Conservation (phyloP, 2,113 vertebrate species). For the Alligator sinensis region DNA sequence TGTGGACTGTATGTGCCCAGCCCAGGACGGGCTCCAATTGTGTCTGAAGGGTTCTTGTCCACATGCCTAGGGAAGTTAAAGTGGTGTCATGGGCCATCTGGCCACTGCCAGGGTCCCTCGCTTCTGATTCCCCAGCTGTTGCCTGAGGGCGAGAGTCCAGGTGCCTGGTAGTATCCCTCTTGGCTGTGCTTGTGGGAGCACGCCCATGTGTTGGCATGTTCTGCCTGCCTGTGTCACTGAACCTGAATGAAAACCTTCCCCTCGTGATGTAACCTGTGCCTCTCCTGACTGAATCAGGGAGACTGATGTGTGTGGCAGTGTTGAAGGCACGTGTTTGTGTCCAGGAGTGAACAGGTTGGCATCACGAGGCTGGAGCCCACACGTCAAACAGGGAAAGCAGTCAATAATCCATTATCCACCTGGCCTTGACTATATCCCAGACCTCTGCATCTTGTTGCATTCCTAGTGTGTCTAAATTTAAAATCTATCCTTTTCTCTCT, state of each 20-base stretch:
- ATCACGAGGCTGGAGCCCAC: not conserved
- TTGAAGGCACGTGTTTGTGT: not conserved
- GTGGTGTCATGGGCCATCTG: not conserved
- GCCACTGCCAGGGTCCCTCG: not conserved
- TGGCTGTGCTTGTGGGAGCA: no score
- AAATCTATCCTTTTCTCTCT: not conserved
- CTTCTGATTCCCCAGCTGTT: not conserved
- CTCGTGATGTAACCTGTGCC: not conserved
- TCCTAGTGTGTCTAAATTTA: not conserved
- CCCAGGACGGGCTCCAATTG: no score
- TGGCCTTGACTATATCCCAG: rapidly evolving
- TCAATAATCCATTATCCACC: not conserved
- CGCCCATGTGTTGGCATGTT: not conserved
- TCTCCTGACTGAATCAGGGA: not conserved
- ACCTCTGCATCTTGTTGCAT: rapidly evolving
- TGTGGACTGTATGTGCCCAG: no score
- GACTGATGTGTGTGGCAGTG: not conserved
- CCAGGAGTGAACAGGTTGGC: not conserved
- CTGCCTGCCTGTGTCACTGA: not conserved
- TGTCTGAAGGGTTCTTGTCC: not conserved
- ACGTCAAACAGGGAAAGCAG: not conserved
- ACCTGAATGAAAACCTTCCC: not conserved
- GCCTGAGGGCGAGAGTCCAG: not conserved
- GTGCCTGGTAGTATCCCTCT: not conserved
- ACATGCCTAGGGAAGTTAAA: not conserved